phyloP scores from a whole-genome alignment of 2,797 vertebrate genomes.

The Enoplosus armatus region DNA sequence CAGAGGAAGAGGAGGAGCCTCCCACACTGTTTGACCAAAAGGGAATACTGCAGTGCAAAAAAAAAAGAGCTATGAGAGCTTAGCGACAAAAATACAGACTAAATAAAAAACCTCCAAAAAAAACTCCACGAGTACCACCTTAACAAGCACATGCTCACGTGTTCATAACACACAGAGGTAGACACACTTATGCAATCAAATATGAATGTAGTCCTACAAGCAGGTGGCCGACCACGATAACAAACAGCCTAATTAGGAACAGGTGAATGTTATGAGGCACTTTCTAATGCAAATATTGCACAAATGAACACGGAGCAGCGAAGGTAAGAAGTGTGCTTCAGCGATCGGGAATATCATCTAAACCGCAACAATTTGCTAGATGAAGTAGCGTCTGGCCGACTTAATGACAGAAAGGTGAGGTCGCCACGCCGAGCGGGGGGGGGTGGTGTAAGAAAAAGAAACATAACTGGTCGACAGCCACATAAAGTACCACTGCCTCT shows the following conservation, averaged over 20 bases:
- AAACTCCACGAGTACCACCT: conserved; percentile 1
- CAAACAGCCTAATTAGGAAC: conserved; percentile 83
- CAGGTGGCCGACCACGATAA: conserved; percentile 62
- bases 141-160: conserved; percentile 10
- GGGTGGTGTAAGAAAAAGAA: conserved; percentile 6
- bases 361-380: conserved; percentile 81
- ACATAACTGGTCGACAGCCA: conserved; percentile 50
- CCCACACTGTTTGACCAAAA: neutral
- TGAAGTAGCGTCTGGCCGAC: conserved; percentile 87
- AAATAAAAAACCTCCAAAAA: conserved; percentile 39
- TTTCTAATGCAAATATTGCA: conserved; percentile 65
- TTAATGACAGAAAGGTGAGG: conserved; percentile 84
- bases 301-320: conserved; percentile 43
- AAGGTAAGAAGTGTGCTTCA: conserved; percentile 65
- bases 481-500: conserved; percentile 16
- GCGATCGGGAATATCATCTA: conserved; percentile 81
- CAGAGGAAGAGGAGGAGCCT: neutral
- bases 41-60: neutral
- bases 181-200: conserved; percentile 48
- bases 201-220: conserved; percentile 34
- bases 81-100: conserved; percentile 6
- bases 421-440: conserved; percentile 47
- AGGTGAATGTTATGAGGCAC: conserved; percentile 76
- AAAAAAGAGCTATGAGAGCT: neutral
- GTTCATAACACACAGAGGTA: neutral